Base-by-base conservation (phyloP, 2,888 invertebrate species). In the Brenthis hecate region DNA sequence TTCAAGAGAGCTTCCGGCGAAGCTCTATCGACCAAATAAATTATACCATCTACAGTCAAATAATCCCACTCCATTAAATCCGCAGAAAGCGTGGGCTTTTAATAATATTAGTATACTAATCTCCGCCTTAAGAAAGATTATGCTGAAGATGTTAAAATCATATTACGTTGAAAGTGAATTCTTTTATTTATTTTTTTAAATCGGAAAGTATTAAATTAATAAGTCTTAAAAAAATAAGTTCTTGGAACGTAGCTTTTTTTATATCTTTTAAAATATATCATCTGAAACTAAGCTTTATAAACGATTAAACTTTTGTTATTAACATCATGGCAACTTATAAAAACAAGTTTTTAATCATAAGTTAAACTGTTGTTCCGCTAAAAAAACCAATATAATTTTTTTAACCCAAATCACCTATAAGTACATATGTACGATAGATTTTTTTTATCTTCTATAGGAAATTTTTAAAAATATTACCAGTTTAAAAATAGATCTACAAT, bases 1-100 rank as follows among this genome's bases (percentile, higher is more conserved):
- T 81, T 79, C 78, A 76, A 77, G 72, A 80, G 79, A 80, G 80
- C 82, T 86, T 83, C 77, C 76, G 80, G 74, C 75, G 50, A 56
- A 70, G 68, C 58, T 70, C 74, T 76, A 76, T 85, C 81, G 76
- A 77, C 78, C 78, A 81, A 81, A 89, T 89, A 89, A 89, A 89
- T 89, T 87, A 85, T 87, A 81, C 81, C 76, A 75, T 85, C 87
- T 85, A 79, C 76, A 81, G 79, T 78, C 78, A 78, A 81, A 81
- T 83, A 81, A 87, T 87, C 88, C 83, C 74, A 85, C 84, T 86
- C 86, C 87, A 88, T 87, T 89, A 89, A 89, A 88, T 86, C 85
- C 78, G 78, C 83, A 85, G 86, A 85, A 83, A 80, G 83, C 85
- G 54, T 57, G 85, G 80, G 88, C 88, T 88, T 89, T 89, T 85